Base-by-base conservation (phyloP, 53 echinoderm and acorn worm genomes). In the Pentamera pediparva region DNA sequence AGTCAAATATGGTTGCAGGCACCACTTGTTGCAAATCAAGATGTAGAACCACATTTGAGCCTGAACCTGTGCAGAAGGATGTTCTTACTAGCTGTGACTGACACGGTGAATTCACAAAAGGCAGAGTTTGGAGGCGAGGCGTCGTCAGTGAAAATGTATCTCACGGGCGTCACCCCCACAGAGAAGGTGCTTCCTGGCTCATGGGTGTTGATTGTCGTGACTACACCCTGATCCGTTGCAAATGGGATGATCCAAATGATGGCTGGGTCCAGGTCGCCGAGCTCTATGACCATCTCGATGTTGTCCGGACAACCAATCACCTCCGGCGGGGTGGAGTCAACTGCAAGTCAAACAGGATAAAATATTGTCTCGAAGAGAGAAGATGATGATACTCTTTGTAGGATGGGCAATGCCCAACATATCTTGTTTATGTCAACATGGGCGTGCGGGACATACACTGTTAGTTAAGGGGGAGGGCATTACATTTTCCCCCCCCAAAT, bases 161-260 rank as follows among this genome's bases (percentile, higher is more conserved):
- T 73, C 3, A 38, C 70, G 1, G 51, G 29, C 1, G 67, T 53
- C 5, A 47, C 36, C 4, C 83, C 79, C 3, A 77, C 77, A 4
- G 29, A 38, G 40, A 83, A 87, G 17, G 72, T 18, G 20, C 31
- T 56, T 29, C 82, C 79, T 34, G 87, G 79, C 8, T 56, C 51
- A 39, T 67, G 61, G 34, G 64, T 62, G 21, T 70, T 48, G 3
- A 78, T 34, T 17, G 59, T 60, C 19, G 58, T 73, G 3, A 76
- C 25, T 40, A 73, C 85, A 48, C 81, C 76, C 27, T 79, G 52
- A 40, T 89, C 89, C 4, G 47, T 60, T 13, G 89, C 89, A 8
- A 34, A 70, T 80, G 37, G 61, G 21, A 61, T 49, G 8, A 39
- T 28, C 67, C 67, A 67, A 4, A 24, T 8, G 17, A 67, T 67